A percentile compares a stretch with the other conserved stretches of the same genome.
Conservation (phyloP, 1,140 invertebrate species). For the Phortica variegata region DNA sequence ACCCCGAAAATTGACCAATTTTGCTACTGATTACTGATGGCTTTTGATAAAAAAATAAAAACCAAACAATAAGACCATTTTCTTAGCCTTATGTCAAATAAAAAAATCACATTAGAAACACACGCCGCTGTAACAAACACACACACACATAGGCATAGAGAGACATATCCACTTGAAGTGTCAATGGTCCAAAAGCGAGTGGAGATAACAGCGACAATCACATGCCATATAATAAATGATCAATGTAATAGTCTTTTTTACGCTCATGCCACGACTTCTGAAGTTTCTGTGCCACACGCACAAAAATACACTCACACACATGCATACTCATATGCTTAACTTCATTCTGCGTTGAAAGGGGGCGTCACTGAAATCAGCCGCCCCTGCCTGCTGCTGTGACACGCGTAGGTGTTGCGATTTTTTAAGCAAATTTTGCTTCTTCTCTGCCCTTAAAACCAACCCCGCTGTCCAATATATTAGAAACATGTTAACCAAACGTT, state of each 20-base stretch:
- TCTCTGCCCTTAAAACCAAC: conserved; percentile 1
- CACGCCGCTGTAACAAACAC: conserved; percentile 36
- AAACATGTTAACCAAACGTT: too few relatives aligned
- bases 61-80: conserved; percentile 14
- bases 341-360: neutral
- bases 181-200: too few relatives aligned
- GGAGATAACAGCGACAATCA: conserved; percentile 16
- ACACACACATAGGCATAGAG: too few relatives aligned
- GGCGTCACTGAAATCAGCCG: too few relatives aligned
- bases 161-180: too few relatives aligned
- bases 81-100: conserved; percentile 12
- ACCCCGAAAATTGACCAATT: conserved; percentile 25
- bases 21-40: conserved; percentile 13
- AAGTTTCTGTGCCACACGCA: conserved; percentile 34
- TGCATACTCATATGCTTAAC: neutral
- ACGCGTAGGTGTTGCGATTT: conserved; percentile 28
- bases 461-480: too few relatives aligned
- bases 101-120: conserved; percentile 53
- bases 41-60: conserved; percentile 21
- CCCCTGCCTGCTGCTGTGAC: neutral
- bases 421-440: conserved; percentile 49
- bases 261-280: too few relatives aligned
- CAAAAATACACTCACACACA: conserved; percentile 14
- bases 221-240: conserved; percentile 45
- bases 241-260: conserved; percentile 52